Conservation (phyloP, 1,140 invertebrate genomes). For the Leguminivora glycinivorella region DNA sequence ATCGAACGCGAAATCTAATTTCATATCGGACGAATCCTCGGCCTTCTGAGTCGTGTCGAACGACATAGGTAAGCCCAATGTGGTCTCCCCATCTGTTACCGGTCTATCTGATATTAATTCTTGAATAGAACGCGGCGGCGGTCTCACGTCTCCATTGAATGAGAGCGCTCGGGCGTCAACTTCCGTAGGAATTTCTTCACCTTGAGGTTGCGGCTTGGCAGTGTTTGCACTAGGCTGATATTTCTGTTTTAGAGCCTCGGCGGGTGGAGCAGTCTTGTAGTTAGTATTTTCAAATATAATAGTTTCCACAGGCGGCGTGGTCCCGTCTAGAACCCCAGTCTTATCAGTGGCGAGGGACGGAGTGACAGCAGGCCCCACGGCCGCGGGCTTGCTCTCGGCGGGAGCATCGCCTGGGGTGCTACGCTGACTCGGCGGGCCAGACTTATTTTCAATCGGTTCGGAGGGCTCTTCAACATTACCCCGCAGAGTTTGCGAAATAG, state of each 20-base stretch:
- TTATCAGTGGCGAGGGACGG: constrained; percentile 64
- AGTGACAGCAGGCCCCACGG: constrained; percentile 42
- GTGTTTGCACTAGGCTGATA: constrained; percentile 75
- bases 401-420: constrained; percentile 81
- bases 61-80: constrained; percentile 65
- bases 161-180: constrained; percentile 63
- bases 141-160: constrained; percentile 69
- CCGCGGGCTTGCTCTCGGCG: constrained; percentile 68
- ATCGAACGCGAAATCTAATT: constrained; percentile 94
- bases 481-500: constrained; percentile 83
- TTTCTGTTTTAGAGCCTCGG: constrained; percentile 82
- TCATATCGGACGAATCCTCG: constrained; percentile 92
- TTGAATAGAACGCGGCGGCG: constrained; percentile 67
- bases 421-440: constrained; percentile 77
- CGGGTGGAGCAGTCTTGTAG: constrained; percentile 84
- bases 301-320: constrained; percentile 90
- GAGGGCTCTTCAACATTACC: constrained; percentile 73
- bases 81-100: constrained; percentile 53
- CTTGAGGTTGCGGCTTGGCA: constrained; percentile 53
- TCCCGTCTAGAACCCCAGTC: constrained; percentile 83
- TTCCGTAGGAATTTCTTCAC: constrained; percentile 62
- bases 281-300: constrained; percentile 96
- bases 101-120: constrained; percentile 71
- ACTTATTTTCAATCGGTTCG: constrained; percentile 71
- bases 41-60: constrained; percentile 79